Evolutionary conservation across 1,140 invertebrate genomes (phyloP), one percentile per base, ranked within the genome.

Genomic region (Scaptomyza graminum): DNA sequence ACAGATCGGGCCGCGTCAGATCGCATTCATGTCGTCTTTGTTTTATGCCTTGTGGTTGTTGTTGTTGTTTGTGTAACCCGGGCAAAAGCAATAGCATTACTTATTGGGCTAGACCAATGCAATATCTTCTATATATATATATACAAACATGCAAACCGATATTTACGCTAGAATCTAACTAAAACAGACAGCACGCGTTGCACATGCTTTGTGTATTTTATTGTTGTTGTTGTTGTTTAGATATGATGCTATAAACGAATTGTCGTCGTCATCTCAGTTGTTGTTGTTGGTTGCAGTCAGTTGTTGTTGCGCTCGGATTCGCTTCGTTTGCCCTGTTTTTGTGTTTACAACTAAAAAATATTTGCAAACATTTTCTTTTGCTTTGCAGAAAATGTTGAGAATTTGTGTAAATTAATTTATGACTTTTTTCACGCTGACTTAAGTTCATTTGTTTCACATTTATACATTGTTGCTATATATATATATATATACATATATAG

Each of bases 351-450:
- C 54, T n/a, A 69, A 41, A 68, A 75, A 55, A 69, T 9, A 63
- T 66, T 44, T 59, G 57, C 44, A 73, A 71, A 31, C 0, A 31
- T 31, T 5, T 31, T 31, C 37, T 31, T 25, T 3, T 52, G n/a
- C 39, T n/a, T 13, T 5, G 34, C 12, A 16, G 22, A 68, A 75
- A 82, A 85, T 85, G 46, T 63, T 44, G 67, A 49, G 83, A 87
- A 85, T 85, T 82, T 88, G 59, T 87, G 49, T 65, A 87, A 79
- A 85, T 87, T 82, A 85, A 85, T 85, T 85, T 87, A 85, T 85
- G 68, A 68, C 52, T 79, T 78, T 70, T 66, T 65, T 68, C 81
- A 78, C 73, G 81, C 60, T 50, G 41, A 5, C 39, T 59, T 69
- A 59, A 79, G 50, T 82, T 65, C 37, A 78, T 82, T 69, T 77